These are phyloP conservation scores for Drosophila teissieri DNA, from an alignment of 1,140 invertebrate species.

Conservation along the genomic window DNA sequence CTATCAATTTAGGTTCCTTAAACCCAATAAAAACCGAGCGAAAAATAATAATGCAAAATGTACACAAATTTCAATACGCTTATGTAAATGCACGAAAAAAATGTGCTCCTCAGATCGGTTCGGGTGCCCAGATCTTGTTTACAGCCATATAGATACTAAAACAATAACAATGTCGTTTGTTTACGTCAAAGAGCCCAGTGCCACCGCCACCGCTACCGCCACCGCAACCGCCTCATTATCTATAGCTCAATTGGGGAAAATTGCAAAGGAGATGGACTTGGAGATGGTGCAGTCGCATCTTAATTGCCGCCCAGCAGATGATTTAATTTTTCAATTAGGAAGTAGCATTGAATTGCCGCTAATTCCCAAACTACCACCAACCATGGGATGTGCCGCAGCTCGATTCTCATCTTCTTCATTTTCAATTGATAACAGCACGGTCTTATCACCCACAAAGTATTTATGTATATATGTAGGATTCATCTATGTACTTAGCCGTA, in stretches of 20 bases:
- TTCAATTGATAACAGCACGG: slow-evolving; percentile 59
- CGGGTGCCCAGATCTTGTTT: slow-evolving; percentile 39
- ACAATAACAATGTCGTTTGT: slow-evolving; percentile 47
- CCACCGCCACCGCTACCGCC: not conserved
- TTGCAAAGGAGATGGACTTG: slow-evolving; percentile 17
- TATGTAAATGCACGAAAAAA: slow-evolving; percentile 41
- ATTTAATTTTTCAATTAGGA: slow-evolving; percentile 81
- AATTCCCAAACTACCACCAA: slow-evolving; percentile 43
- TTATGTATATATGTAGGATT: slow-evolving; percentile 9
- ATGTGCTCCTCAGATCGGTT: slow-evolving; percentile 11
- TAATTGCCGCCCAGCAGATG: slow-evolving; percentile 69
- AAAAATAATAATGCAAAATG: slow-evolving; percentile 41
- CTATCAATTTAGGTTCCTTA: slow-evolving; percentile 82
- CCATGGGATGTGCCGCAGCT: not conserved
- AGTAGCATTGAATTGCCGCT: slow-evolving; percentile 69
- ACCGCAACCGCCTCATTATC: slow-evolving; percentile 59
- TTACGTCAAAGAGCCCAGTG: slow-evolving; percentile 46
- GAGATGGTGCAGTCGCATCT: slow-evolving; percentile 20
- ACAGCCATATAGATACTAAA: slow-evolving; percentile 53
- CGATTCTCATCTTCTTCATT: slow-evolving; percentile 19
- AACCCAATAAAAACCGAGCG: slow-evolving; percentile 68
- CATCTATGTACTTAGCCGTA: slow-evolving; percentile 22
- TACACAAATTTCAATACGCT: slow-evolving; percentile 54
- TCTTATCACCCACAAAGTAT: slow-evolving; percentile 49
- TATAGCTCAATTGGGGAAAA: slow-evolving; percentile 72